These are phyloP conservation scores for Andricus grossulariae DNA, from an alignment of 1,140 invertebrate genomes.

Conservation along the genomic window DNA sequence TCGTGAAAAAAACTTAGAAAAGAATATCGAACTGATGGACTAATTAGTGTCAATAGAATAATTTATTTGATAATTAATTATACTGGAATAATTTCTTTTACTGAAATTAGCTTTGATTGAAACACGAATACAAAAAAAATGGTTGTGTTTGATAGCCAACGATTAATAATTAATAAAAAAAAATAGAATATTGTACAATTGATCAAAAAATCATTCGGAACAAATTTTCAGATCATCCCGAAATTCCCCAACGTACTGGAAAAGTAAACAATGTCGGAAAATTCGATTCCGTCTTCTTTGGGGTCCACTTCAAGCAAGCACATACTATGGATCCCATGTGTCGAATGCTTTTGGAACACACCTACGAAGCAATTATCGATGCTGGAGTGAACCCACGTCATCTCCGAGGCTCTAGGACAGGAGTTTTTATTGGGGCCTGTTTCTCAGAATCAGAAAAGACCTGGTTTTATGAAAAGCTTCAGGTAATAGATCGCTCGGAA, in stretches of 20 bases:
- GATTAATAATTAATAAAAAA: too few relatives aligned
- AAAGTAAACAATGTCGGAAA: conserved; percentile 87
- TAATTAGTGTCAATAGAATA: too few relatives aligned
- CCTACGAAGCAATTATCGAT: conserved; percentile 93
- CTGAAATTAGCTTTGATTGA: too few relatives aligned
- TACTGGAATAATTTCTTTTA: too few relatives aligned
- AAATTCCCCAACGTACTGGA: conserved; percentile 85
- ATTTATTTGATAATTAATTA: too few relatives aligned
- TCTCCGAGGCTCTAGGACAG: conserved; percentile 84
- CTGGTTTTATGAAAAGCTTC: conserved; percentile 82
- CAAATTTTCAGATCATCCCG: conserved; percentile 76
- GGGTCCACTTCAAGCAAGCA: conserved; percentile 88
- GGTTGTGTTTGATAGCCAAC: too few relatives aligned
- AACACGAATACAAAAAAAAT: too few relatives aligned
- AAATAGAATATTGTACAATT: too few relatives aligned
- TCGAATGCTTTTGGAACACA: conserved; percentile 88
- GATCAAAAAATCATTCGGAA: too few relatives aligned
- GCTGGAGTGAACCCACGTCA: conserved; percentile 80
- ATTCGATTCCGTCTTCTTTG: conserved; percentile 91
- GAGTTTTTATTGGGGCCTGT: conserved; percentile 88
- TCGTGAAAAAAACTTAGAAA: too few relatives aligned
- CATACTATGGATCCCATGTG: conserved; percentile 93
- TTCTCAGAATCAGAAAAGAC: conserved; percentile 86
- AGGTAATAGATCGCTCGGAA: conserved; percentile 57
- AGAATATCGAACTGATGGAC: too few relatives aligned